phyloP scores from a whole-genome alignment of 2,797 vertebrate genomes.

The Phoebastria nigripes region DNA sequence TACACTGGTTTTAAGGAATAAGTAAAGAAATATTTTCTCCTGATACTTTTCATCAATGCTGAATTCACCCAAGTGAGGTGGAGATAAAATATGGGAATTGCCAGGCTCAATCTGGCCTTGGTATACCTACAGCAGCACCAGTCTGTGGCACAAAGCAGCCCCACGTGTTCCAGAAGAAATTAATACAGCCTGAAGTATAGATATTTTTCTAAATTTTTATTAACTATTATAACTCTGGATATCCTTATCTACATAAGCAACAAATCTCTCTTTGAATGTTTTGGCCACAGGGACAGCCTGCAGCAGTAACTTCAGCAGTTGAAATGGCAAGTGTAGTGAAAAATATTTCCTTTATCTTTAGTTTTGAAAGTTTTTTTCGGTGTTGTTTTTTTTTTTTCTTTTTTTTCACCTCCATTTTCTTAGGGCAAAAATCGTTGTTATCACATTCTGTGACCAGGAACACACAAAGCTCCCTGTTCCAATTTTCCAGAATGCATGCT shows the following conservation, averaged over 20 bases:
- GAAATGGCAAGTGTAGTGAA: not conserved
- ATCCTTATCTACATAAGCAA: not conserved
- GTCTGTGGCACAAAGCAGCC: not conserved
- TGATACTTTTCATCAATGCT: not conserved
- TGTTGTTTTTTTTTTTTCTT: too few species aligned
- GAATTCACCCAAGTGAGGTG: not conserved
- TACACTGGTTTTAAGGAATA: not conserved
- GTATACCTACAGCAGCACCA: not conserved
- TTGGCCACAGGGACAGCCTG: not conserved
- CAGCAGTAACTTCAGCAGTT: not conserved
- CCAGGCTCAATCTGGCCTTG: not conserved
- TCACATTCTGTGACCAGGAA: not conserved
- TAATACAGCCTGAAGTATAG: not conserved
- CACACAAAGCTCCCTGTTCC: not conserved
- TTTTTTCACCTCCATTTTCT: not conserved
- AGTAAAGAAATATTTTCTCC: not conserved
- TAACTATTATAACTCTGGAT: not conserved
- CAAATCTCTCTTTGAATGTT: not conserved
- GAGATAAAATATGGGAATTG: not conserved
- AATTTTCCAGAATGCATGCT: not conserved
- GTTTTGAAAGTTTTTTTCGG: not conserved
- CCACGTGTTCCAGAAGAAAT: not conserved
- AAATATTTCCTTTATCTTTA: not conserved
- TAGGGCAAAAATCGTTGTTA: not conserved
- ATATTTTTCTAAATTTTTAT: not conserved